Evolutionary conservation across 2,113 vertebrate genomes (phyloP), one percentile per base, ranked within the genome.

Genomic region (Tamias sibiricus): DNA sequence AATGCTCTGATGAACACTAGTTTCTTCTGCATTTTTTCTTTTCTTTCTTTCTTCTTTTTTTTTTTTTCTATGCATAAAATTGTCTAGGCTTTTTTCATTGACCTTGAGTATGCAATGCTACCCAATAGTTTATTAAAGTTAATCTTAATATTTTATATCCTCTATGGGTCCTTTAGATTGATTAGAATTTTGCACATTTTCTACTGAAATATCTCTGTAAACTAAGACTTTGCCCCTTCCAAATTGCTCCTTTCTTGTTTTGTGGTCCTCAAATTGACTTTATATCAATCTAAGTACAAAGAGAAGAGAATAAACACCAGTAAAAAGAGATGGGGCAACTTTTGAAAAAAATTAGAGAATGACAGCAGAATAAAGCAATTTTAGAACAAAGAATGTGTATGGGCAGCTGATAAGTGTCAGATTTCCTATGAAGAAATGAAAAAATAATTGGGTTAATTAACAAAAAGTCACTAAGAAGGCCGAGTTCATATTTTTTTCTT

Each of bases 401-500:
- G 32, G 32, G 87, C 9, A 87, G 17, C 57, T 97, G 57, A 71
- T 85, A 83, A 95, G n/a, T 64, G 40, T 87, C 59, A 89, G 68
- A 77, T 81, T 95, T 92, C 24, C n/a, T 87, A 92, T 32, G 28
- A 87, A 88, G 54, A 52, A 4, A 66, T 47, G 28, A 62, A 90
- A 74, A 47, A 30, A 52, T 52, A 32, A 2, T 93, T 75, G 68
- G 10, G 11, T 88, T 92, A 79, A 81, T 96, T 95, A 97, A 92
- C 42, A 80, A 83, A 90, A 90, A 47, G 13, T 94, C 3, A 32
- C n/a, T 82, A 90, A 90, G 5, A 77, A 17, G 17, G 4, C 35
- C 75, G 44, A 92, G 19, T 81, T 96, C 68, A 89, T 72, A 66
- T 82, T 95, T 88, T 95, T 59, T 85, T 81, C 52, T 75, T 62